phyloP scores from a whole-genome alignment of 2,888 invertebrate species.

The Trichopria drosophilae region DNA sequence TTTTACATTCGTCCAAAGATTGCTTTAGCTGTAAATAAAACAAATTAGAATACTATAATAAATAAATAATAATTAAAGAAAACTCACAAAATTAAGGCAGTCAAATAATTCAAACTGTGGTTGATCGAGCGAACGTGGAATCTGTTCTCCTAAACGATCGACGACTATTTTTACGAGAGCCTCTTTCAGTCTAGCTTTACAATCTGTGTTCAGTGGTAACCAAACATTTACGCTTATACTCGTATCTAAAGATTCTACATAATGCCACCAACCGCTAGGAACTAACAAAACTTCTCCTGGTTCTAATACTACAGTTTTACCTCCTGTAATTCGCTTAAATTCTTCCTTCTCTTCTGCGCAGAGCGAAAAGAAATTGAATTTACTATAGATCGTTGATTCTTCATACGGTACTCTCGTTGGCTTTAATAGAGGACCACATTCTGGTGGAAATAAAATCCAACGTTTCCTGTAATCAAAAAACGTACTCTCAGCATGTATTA shows the following conservation, averaged over 20 bases:
- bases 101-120: constrained; percentile 34
- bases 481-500: constrained; percentile 17
- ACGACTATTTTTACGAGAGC: constrained; percentile 51
- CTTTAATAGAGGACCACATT: constrained; percentile 66
- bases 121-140: constrained; percentile 36
- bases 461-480: constrained; percentile 68
- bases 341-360: constrained; percentile 60
- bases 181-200: constrained; percentile 48
- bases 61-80: constrained; percentile 32
- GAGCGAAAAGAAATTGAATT: constrained; percentile 78
- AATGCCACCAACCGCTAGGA: constrained; percentile 97
- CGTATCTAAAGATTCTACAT: constrained; percentile 71
- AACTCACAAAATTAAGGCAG: constrained; percentile 45
- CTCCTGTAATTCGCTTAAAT: constrained; percentile 55
- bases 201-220: constrained; percentile 69
- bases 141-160: constrained; percentile 42
- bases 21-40: constrained; percentile 40
- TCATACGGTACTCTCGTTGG: constrained; percentile 91
- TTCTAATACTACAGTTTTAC: constrained; percentile 68
- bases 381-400: constrained; percentile 91
- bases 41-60: constrained; percentile 36
- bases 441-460: constrained; percentile 90
- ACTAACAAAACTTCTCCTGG: constrained; percentile 88
- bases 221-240: constrained; percentile 73
- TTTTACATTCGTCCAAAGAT: constrained; percentile 41